Base-by-base conservation (phyloP, 1,140 invertebrate species). In the Drosophila varians region DNA sequence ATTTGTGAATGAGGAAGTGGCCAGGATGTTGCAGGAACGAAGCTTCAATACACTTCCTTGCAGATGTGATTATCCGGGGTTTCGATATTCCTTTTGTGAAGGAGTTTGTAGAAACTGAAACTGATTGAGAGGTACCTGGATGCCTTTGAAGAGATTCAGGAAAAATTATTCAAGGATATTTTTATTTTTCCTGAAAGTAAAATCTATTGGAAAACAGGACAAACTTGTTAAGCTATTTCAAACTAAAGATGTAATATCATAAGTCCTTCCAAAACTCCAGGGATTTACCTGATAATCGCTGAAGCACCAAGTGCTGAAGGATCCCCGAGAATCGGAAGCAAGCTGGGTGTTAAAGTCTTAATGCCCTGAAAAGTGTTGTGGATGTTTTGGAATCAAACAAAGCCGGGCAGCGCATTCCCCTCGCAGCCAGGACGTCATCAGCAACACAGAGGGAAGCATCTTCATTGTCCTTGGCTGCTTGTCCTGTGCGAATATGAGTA, bases 391-490 rank as follows among this genome's bases (percentile, higher is more conserved):
- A 65, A 65, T 64, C 57, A 49, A 62, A 49, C 56, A 25, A 42
- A 61, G 60, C 18, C 23, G 19, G 25, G 26, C 43, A 66, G 46
- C 14, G 36, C 45, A 80, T 76, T 51, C 56, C 43, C 56, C n/a
- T n/a, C n/a, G n/a, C n/a, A n/a, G n/a, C n/a, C n/a, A n/a, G n/a
- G n/a, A n/a, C n/a, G n/a, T n/a, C n/a, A n/a, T n/a, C 61, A 61
- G 69, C 69, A 77, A 83, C 69, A 74, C 74, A 77, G 74, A 73
- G 5, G 21, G 82, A 80, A 82, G 73, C 77, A 62, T 62, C 78
- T 68, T 58, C 75, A 79, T 84, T 84, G 75, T 84, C 61, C 80
- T 86, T 73, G 78, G 69, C 65, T 58, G 52, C 14, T 38, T 36
- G 34, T 47, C 18, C 9, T 53, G 38, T n/a, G 34, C 18, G 21